A percentile compares a stretch with the other conserved stretches of the same genome.
phyloP scores from a whole-genome alignment of 2,888 invertebrate species.

The Pristionchus fissidentatus region DNA sequence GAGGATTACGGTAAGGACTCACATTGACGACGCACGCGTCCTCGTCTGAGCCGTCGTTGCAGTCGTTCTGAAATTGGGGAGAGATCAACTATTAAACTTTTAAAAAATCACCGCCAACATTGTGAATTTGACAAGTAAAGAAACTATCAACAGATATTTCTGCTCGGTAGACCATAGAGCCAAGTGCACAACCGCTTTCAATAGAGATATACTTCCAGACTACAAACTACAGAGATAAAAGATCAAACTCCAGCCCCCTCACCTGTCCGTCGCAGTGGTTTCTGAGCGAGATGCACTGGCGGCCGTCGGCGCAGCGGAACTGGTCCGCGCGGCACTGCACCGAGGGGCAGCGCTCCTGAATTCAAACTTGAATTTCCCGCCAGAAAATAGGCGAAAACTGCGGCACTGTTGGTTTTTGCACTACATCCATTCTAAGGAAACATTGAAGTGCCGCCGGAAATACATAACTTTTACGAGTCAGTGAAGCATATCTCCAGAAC shows the following conservation, averaged over 20 bases:
- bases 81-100: not conserved
- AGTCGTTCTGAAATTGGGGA: constrained; percentile 84
- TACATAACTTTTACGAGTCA: too few relatives aligned
- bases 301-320: constrained; percentile 84
- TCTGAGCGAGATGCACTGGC: constrained; percentile 90
- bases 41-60: constrained; percentile 82
- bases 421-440: too few relatives aligned
- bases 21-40: constrained; percentile 78
- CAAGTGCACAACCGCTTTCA: not conserved
- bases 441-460: too few relatives aligned
- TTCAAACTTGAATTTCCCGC: constrained; percentile 13
- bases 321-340: constrained; percentile 73
- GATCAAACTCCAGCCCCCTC: constrained; percentile 78
- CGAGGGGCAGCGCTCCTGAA: constrained; percentile 82
- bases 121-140: not conserved
- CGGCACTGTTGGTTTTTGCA: not conserved
- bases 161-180: not conserved
- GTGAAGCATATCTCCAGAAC: not conserved
- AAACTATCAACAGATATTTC: too few relatives aligned
- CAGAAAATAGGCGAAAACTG: not conserved
- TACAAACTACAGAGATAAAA: too few relatives aligned
- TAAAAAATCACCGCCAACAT: not conserved
- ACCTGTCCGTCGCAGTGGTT: constrained; percentile 89
- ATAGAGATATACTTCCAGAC: not conserved
- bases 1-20: constrained; percentile 75